Base-by-base conservation (phyloP, 2,113 vertebrate genomes). In the Oryzias curvinotus region DNA sequence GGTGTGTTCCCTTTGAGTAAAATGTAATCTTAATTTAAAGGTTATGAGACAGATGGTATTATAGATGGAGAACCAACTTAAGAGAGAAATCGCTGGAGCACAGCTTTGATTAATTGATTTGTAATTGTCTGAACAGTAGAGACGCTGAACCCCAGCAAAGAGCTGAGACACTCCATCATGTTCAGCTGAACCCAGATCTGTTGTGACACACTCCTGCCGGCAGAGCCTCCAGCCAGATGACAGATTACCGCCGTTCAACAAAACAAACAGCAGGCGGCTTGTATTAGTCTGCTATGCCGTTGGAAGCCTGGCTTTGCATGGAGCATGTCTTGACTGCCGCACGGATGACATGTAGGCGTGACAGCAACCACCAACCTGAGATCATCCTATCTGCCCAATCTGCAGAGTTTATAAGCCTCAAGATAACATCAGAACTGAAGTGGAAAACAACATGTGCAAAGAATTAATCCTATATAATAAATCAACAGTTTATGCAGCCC, bases 181-280 rank as follows among this genome's bases (percentile, higher is more conserved):
- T 62, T 58, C 4, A 50, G 47, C 63, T 42, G 46, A 62, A 66
- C 54, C 68, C 62, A 41, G 18, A 72, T 80, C 71, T 65, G 63
- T 80, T 64, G 41, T 74, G 76, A 73, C 74, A 25, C 68, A 57
- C 56, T 65, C 52, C 57, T 23, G 81, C 68, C n/a, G 43, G 52
- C 26, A 7, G 51, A 50, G 57, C 66, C 30, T 21, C 60, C 42
- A 45, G 16, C 67, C 57, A 66, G 25, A 73, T 55, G 76, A 86
- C 60, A 10, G 57, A 84, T 73, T 15, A 55, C 48, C 48, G 1
- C 0, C 18, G 36, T n/a, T 45, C 18, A 15, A 42, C 56, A 45
- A 2, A 14, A 62, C 46, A 52, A 54, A 62, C 12, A 46, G 48
- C 47, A 12, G 28, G 53, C 25, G 14, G 58, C 51, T 30, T 25